Percentiles rank a stretch among this genome's conserved stretches.
These are phyloP conservation scores for Natator depressus DNA, from an alignment of 2,113 vertebrate genomes.

Conservation along the genomic window DNA sequence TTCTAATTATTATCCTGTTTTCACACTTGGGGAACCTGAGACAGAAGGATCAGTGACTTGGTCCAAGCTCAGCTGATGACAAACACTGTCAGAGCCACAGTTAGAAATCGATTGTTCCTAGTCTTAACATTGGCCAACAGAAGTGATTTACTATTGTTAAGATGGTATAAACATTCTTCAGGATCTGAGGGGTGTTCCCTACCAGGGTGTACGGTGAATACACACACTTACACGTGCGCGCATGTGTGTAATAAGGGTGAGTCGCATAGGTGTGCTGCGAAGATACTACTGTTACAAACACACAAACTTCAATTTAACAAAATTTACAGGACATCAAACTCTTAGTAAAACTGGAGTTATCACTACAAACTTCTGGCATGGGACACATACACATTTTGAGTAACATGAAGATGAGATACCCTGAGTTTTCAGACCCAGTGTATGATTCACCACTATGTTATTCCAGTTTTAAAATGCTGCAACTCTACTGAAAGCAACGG, in stretches of 20 bases:
- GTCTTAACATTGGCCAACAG: not conserved
- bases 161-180: not conserved
- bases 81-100: not conserved
- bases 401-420: not conserved
- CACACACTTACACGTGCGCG: accelerated
- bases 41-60: not conserved
- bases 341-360: not conserved
- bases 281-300: not conserved
- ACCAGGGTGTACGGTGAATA: accelerated
- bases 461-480: not conserved
- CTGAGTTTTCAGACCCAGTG: no score
- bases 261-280: not conserved
- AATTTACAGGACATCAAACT: not conserved
- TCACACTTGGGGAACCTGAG: not conserved
- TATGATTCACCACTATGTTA: not conserved
- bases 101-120: not conserved
- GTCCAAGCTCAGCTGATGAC: not conserved
- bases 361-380: not conserved
- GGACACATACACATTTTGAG: not conserved
- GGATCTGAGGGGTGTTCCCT: not conserved
- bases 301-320: not conserved
- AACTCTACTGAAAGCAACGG: not conserved
- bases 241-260: not conserved
- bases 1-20: not conserved
- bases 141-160: not conserved